Conservation (phyloP, 2,888 invertebrate species). For the Hyposoter didymator region DNA sequence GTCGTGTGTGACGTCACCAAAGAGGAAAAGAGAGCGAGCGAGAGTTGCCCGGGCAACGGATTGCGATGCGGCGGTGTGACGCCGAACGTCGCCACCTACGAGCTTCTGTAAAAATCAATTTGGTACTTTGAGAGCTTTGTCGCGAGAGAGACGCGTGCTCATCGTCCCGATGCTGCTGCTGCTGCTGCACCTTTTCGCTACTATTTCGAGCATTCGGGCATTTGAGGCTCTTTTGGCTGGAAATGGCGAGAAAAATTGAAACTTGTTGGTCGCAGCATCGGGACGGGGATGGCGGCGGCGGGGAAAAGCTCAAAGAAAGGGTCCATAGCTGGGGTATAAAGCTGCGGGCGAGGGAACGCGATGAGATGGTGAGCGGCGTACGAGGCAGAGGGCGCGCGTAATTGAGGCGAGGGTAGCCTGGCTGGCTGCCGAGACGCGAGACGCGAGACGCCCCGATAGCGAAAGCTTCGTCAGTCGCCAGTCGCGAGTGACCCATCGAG, state of each 20-base stretch:
- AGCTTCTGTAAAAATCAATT: conserved; percentile 83
- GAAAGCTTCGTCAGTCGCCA: conserved; percentile 78
- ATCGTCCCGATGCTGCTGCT: too few species aligned
- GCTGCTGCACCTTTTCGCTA: neutral
- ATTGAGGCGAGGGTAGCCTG: conserved; percentile 60
- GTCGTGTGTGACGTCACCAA: conserved; percentile 42
- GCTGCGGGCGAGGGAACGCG: too few species aligned
- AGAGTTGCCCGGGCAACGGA: conserved; percentile 82
- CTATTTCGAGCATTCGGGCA: neutral
- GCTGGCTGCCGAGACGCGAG: conserved; percentile 52
- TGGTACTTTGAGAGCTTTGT: conserved; percentile 74
- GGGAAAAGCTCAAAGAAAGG: too few species aligned
- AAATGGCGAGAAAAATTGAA: neutral
- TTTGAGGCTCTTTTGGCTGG: neutral
- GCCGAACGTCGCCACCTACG: conserved; percentile 81
- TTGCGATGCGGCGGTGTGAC: conserved; percentile 78
- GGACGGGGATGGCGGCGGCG: too few species aligned
- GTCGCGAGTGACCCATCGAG: conserved; percentile 81
- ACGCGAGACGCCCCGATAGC: conserved; percentile 64
- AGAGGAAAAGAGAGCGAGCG: conserved; percentile 46
- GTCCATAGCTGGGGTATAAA: too few species aligned
- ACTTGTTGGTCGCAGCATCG: neutral
- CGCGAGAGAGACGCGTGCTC: neutral
- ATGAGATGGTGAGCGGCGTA: conserved; percentile 52
- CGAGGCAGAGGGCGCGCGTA: conserved; percentile 41